Evolutionary conservation across 1,140 invertebrate genomes (phyloP).

Genomic region (Drosophila azteca): DNA sequence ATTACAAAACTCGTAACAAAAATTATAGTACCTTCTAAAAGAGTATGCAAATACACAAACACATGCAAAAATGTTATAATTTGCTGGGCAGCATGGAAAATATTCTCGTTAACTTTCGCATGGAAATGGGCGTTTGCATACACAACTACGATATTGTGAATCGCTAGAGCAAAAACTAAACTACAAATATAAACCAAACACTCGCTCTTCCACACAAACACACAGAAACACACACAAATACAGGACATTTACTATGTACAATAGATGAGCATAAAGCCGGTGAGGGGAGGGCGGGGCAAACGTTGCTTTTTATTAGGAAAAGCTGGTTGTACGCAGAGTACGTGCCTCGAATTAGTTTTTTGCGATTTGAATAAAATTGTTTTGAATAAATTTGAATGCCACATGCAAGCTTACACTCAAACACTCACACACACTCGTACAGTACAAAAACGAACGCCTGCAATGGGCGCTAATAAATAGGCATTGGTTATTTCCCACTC

Average conservation of each 20-base stretch:
- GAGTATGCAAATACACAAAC: no score
- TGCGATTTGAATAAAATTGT: slow-evolving; percentile 81
- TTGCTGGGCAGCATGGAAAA: slow-evolving; percentile 66
- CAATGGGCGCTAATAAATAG: slow-evolving; percentile 61
- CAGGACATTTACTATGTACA: slow-evolving; percentile 32
- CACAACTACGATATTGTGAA: slow-evolving; percentile 49
- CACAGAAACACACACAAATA: neutral
- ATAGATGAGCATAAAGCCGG: slow-evolving; percentile 13
- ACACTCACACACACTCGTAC: slow-evolving; percentile 10
- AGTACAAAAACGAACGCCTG: slow-evolving; percentile 4
- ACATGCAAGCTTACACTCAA: slow-evolving; percentile 45
- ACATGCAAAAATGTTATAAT: slow-evolving; percentile 62
- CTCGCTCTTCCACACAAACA: slow-evolving; percentile 4
- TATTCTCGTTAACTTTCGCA: slow-evolving; percentile 55
- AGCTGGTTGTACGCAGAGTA: slow-evolving; percentile 52
- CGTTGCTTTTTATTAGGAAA: slow-evolving; percentile 71
- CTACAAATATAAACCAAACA: slow-evolving; percentile 54
- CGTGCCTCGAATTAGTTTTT: slow-evolving; percentile 79
- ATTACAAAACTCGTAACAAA: no score
- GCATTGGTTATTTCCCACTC: slow-evolving; percentile 38
- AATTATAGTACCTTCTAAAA: no score
- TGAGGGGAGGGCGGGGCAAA: slow-evolving; percentile 17
- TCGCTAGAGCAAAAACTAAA: slow-evolving; percentile 68
- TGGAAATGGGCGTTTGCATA: slow-evolving; percentile 18
- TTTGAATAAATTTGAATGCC: slow-evolving; percentile 79